A percentile compares a stretch with the other conserved stretches of the same genome.
These are phyloP conservation scores for Proales similis DNA, from an alignment of 1,140 invertebrate genomes.

Conservation along the genomic window DNA sequence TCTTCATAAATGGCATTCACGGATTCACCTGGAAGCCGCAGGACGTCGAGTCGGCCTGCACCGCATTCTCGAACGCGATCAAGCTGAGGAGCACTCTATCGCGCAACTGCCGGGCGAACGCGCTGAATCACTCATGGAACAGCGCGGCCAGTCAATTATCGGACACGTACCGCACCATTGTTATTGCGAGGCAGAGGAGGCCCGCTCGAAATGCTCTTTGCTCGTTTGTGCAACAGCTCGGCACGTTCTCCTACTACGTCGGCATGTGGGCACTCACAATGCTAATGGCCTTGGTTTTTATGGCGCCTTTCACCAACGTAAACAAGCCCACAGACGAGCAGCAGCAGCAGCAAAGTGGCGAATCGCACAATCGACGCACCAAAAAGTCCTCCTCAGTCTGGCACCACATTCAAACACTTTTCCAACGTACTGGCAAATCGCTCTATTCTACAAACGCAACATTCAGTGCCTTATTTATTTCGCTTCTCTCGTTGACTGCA, in stretches of 20 bases:
- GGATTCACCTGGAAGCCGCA: conserved; percentile 36
- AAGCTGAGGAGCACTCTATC: not conserved
- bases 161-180: not conserved
- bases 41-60: conserved; percentile 3
- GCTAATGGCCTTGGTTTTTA: not conserved
- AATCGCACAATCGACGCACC: too few species aligned
- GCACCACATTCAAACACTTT: too few species aligned
- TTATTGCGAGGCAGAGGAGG: too few species aligned
- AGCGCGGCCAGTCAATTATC: conserved; percentile 10
- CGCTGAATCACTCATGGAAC: conserved; percentile 34
- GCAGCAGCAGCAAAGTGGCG: too few species aligned
- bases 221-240: too few species aligned
- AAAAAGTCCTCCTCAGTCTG: too few species aligned
- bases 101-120: conserved; percentile 23
- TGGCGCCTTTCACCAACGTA: not conserved
- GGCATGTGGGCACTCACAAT: not conserved
- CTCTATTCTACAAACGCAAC: too few species aligned
- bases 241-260: not conserved
- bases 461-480: too few species aligned
- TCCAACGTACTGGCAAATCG: too few species aligned
- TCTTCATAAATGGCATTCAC: conserved; percentile 28
- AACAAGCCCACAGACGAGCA: too few species aligned
- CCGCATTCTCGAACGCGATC: conserved; percentile 2
- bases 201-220: too few species aligned
- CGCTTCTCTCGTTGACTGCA: too few species aligned